phyloP scores from a whole-genome alignment of 2,113 vertebrate species.

The Cairina moschata region DNA sequence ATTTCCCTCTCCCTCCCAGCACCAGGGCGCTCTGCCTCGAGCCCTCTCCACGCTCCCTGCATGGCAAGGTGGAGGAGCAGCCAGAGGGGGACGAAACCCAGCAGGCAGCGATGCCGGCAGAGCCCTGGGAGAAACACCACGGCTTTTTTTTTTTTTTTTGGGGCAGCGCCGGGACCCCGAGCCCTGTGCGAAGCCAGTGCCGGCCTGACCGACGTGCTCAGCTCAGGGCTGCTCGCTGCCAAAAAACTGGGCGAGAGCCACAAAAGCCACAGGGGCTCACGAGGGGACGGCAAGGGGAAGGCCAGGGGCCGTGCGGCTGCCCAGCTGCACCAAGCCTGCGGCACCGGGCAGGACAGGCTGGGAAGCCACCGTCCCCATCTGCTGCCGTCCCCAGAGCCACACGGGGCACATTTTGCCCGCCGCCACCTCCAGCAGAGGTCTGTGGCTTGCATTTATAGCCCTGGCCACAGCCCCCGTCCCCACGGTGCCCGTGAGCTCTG shows the following conservation, averaged over 20 bases:
- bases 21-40: rapidly evolving
- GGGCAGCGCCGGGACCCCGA: neutral
- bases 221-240: neutral
- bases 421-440: constrained; percentile 29
- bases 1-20: neutral
- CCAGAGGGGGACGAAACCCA: no score
- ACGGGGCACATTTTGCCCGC: neutral
- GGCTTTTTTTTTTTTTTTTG: neutral
- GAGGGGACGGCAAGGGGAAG: neutral
- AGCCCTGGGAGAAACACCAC: no score
- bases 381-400: neutral
- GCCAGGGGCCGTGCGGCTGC: rapidly evolving
- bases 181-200: neutral
- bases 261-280: constrained; percentile 16
- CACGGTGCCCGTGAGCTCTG: neutral
- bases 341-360: neutral
- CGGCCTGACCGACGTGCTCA: neutral
- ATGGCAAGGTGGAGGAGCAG: rapidly evolving
- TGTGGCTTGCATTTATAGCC: constrained; percentile 61
- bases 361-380: neutral
- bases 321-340: neutral
- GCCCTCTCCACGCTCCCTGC: neutral
- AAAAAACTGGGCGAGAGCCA: constrained; percentile 20
- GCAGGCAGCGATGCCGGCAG: no score
- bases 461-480: neutral